These are phyloP conservation scores for Callipepla squamata DNA, from an alignment of 2,113 vertebrate genomes.

Conservation along the genomic window DNA sequence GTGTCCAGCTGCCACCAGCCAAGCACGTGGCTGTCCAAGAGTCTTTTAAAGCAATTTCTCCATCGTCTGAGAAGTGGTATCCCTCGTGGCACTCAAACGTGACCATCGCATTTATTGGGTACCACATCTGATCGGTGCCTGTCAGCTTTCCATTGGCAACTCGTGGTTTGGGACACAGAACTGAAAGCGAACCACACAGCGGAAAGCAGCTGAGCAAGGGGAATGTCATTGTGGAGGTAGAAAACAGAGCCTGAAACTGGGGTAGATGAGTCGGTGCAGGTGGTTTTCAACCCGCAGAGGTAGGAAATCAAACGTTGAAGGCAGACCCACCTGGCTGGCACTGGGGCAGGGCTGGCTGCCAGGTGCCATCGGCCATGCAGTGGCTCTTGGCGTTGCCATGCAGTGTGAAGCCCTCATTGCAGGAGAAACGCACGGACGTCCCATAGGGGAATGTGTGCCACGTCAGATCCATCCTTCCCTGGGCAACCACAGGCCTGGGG, in stretches of 20 bases:
- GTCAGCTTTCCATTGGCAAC: slow-evolving; percentile 13
- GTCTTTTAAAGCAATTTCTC: accelerated
- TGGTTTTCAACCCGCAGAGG: neutral
- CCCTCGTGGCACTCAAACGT: neutral
- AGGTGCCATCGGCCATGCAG: slow-evolving; percentile 34
- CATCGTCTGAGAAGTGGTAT: neutral
- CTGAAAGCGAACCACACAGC: slow-evolving; percentile 44
- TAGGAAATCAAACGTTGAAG: neutral
- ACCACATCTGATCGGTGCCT: neutral
- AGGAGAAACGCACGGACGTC: neutral
- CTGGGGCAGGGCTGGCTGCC: slow-evolving; percentile 53
- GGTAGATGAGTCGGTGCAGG: neutral
- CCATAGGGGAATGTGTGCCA: neutral
- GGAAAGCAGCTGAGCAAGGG: neutral
- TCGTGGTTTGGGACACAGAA: slow-evolving; percentile 21
- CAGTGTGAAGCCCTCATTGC: neutral
- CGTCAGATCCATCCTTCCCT: neutral
- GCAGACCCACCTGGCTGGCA: slow-evolving; percentile 64
- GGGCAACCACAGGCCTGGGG: slow-evolving; percentile 37
- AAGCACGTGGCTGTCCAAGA: neutral
- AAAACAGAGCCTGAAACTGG: neutral
- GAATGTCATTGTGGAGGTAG: accelerated
- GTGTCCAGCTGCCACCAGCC: slow-evolving; percentile 36
- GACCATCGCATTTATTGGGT: neutral
- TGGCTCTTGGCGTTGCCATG: slow-evolving; percentile 20